Conservation (phyloP, 1,140 invertebrate species). For the Drosophila arizonae region DNA sequence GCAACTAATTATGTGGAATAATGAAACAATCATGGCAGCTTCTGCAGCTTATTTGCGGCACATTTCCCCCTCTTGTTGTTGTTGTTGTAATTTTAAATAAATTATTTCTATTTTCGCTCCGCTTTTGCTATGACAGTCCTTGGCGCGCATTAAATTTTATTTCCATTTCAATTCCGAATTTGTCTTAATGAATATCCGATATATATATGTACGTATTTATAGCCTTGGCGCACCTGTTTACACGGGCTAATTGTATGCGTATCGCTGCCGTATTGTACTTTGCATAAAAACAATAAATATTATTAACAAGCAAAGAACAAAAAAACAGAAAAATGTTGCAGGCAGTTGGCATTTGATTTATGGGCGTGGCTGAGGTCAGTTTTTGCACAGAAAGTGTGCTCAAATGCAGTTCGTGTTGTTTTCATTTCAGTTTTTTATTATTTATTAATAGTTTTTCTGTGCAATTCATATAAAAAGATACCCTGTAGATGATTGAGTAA, state of each 20-base stretch:
- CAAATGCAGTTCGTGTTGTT: constrained; percentile 14
- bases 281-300: constrained; percentile 50
- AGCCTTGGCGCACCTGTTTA: constrained; percentile 12
- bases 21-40: constrained; percentile 30
- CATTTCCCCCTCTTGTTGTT: background rate
- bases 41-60: constrained; percentile 1
- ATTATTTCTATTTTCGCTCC: constrained; percentile 4
- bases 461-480: too few species aligned
- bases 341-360: constrained; percentile 51
- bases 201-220: background rate
- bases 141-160: background rate
- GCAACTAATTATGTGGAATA: constrained; percentile 57
- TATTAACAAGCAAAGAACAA: constrained; percentile 39
- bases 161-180: background rate
- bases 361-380: constrained; percentile 46
- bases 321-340: constrained; percentile 7
- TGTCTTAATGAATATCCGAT: background rate
- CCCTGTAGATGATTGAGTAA: too few species aligned
- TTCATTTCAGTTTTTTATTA: constrained; percentile 46
- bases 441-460: constrained; percentile 58
- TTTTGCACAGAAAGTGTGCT: constrained; percentile 29
- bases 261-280: constrained; percentile 36
- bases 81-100: background rate
- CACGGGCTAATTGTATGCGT: constrained; percentile 50
- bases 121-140: background rate